These are phyloP conservation scores for Lamprologus tigripictilis DNA, from an alignment of 2,113 vertebrate species.

Conservation along the genomic window DNA sequence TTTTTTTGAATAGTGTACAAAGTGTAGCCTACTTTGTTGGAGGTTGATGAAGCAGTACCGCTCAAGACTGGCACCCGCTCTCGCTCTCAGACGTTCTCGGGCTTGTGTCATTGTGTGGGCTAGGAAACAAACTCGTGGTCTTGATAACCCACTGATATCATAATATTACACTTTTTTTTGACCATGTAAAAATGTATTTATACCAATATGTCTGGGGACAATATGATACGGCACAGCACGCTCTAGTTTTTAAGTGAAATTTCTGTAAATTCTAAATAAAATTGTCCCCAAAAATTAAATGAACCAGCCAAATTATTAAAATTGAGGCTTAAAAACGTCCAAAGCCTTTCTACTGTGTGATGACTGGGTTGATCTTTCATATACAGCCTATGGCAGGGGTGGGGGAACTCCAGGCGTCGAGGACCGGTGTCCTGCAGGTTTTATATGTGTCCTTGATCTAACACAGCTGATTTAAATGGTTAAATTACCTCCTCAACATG, in stretches of 20 bases:
- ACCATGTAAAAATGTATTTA: background rate
- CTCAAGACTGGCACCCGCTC: background rate
- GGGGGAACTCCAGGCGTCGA: background rate
- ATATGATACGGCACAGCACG: background rate
- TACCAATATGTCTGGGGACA: background rate
- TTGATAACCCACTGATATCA: background rate
- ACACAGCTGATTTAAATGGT: background rate
- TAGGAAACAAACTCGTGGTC: background rate
- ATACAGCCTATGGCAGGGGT: background rate
- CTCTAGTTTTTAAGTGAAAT: background rate
- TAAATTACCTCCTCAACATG: background rate
- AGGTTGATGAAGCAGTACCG: background rate
- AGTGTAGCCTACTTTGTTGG: background rate
- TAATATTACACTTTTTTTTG: background rate
- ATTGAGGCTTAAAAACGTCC: background rate
- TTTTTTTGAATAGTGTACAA: background rate
- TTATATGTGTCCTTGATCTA: background rate
- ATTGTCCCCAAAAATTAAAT: background rate
- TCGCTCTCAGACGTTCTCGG: background rate
- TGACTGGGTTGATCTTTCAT: background rate
- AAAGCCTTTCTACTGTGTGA: background rate
- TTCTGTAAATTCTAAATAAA: background rate
- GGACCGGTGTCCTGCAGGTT: background rate
- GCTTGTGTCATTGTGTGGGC: background rate
- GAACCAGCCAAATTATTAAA: background rate